Evolutionary conservation across 2,113 vertebrate species (phyloP).

Genomic region (Lepisosteus osseus): DNA sequence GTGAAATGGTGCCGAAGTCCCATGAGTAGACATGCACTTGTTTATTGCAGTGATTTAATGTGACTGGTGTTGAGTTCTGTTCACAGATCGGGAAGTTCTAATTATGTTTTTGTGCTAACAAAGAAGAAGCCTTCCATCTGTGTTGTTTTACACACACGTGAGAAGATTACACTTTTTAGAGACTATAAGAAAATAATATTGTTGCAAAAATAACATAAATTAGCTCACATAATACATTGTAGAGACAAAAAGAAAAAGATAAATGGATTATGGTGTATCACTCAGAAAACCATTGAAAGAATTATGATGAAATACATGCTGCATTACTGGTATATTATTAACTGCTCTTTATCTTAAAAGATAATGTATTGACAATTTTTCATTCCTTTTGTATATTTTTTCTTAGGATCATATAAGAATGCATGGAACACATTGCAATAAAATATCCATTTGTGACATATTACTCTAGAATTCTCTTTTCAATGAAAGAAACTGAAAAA

Average conservation of each 20-base stretch:
- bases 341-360: neutral
- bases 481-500: slow-evolving; percentile 19
- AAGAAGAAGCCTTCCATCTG: no score
- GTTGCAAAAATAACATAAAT: no score
- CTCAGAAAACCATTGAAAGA: neutral
- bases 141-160: no score
- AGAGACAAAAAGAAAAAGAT: neutral
- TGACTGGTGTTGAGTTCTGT: no score
- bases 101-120: no score
- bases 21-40: no score
- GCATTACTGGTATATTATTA: neutral
- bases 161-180: no score
- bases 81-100: no score
- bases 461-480: slow-evolving; percentile 15
- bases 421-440: slow-evolving; percentile 6
- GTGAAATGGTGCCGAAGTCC: neutral
- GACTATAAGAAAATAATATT: no score
- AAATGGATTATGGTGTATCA: neutral
- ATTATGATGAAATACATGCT: neutral
- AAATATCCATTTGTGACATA: slow-evolving; percentile 20
- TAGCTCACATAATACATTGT: neutral
- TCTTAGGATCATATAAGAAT: slow-evolving; percentile 20
- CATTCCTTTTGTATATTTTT: neutral
- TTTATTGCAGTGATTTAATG: no score
- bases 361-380: slow-evolving; percentile 11